Evolutionary conservation across 2,888 invertebrate species (phyloP).

Genomic region (Drosophila infuscata): DNA sequence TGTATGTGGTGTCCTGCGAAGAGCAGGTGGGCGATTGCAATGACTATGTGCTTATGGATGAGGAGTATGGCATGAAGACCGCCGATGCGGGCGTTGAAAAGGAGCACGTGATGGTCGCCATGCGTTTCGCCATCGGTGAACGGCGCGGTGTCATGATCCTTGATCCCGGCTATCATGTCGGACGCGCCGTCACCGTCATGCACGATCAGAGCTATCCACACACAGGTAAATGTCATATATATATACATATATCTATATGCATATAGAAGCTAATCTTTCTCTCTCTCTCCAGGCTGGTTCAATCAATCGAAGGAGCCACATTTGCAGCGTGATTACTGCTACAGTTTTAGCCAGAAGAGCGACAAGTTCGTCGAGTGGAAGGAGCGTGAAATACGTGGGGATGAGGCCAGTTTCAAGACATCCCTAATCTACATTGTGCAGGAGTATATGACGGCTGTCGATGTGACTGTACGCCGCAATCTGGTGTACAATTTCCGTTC

Average conservation of each 20-base stretch:
- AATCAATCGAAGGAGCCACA: constrained; percentile 91
- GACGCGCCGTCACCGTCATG: constrained; percentile 94
- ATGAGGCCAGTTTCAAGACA: constrained; percentile 88
- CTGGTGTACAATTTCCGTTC: constrained; percentile 93
- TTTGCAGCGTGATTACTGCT: constrained; percentile 93
- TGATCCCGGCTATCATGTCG: constrained; percentile 96
- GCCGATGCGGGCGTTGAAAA: constrained; percentile 88
- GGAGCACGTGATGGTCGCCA: constrained; percentile 94
- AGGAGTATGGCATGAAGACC: constrained; percentile 86
- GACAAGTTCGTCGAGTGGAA: constrained; percentile 94
- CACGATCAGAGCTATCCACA: constrained; percentile 93
- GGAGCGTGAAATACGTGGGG: constrained; percentile 90
- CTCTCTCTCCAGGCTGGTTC: constrained; percentile 89
- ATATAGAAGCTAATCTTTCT: background rate
- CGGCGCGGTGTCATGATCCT: constrained; percentile 92
- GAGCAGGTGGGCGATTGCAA: constrained; percentile 90
- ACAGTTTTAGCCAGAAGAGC: constrained; percentile 89
- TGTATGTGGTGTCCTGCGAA: constrained; percentile 94
- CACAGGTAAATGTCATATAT: constrained; percentile 85
- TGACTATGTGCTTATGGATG: constrained; percentile 87
- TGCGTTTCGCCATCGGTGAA: constrained; percentile 90
- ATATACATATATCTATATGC: background rate
- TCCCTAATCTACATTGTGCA: constrained; percentile 92
- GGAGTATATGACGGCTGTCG: constrained; percentile 92
- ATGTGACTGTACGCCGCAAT: constrained; percentile 95